A percentile compares a stretch with the other conserved stretches of the same genome.
Conservation (phyloP, 1,140 invertebrate genomes). For the Hylyphantes graminicola region DNA sequence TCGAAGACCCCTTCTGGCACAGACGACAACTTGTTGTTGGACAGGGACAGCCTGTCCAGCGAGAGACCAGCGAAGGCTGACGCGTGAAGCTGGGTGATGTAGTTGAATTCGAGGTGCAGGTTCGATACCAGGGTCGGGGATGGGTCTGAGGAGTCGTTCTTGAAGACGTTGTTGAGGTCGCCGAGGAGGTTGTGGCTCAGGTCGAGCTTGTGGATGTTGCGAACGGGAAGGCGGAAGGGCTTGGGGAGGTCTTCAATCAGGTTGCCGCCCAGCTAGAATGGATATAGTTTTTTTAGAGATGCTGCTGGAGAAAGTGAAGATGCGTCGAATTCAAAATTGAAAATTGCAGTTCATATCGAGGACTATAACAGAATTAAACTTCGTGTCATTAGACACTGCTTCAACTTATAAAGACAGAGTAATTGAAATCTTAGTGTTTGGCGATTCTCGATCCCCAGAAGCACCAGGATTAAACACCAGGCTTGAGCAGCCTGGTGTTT, state of each 20-base stretch:
- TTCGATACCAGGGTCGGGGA: slow-evolving; percentile 81
- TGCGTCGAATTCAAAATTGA: too few relatives aligned
- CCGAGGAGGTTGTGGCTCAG: slow-evolving; percentile 80
- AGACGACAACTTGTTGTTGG: slow-evolving; percentile 78
- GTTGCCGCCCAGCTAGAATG: slow-evolving; percentile 78
- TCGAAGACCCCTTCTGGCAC: slow-evolving; percentile 79
- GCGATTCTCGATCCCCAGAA: too few relatives aligned
- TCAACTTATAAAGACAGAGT: too few relatives aligned
- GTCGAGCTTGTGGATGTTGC: slow-evolving; percentile 81
- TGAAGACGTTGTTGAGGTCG: slow-evolving; percentile 73
- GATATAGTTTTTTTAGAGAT: too few relatives aligned
- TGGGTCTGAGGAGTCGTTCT: slow-evolving; percentile 76
- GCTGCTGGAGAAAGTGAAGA: too few relatives aligned
- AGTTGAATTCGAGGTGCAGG: slow-evolving; percentile 83
- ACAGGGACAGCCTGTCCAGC: slow-evolving; percentile 80
- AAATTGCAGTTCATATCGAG: too few relatives aligned
- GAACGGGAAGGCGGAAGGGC: slow-evolving; percentile 51
- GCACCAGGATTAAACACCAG: too few relatives aligned
- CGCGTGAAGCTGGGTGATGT: slow-evolving; percentile 74
- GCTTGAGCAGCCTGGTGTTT: too few relatives aligned
- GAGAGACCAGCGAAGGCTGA: slow-evolving; percentile 77
- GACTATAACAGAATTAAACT: too few relatives aligned
- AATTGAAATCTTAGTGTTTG: too few relatives aligned
- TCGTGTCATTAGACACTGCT: too few relatives aligned
- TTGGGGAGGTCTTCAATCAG: slow-evolving; percentile 61